Evolutionary conservation across 2,888 invertebrate genomes (phyloP), one percentile per base, ranked within the genome.

Genomic region (Luffia ferchaultella): DNA sequence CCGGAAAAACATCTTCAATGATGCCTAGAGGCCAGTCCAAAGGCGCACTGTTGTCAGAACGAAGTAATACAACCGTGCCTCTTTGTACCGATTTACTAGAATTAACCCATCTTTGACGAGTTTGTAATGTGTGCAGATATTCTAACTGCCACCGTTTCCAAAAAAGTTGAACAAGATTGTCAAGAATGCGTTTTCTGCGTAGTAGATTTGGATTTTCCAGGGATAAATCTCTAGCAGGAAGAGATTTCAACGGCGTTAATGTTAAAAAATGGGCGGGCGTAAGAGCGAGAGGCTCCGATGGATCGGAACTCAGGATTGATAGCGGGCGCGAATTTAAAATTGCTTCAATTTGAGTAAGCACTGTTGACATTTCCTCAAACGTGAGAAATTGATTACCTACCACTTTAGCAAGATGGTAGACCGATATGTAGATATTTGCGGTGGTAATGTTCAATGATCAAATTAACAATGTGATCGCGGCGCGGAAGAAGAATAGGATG

Each of bases 201-300:
- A 48, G 15, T 9, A 50, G 17, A 30, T 48, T n/a, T 2, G 45
- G 12, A 2, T 18, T n/a, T 1, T 51, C 45, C 1, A 46, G 42
- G 1, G 20, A 7, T 0, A 56, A 7, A 1, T 52, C 50, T 1
- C 44, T 1, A 0, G 52, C 49, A 3, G 57, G 57, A 2, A 56
- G 46, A 17, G 20, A 53, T 2, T 18, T 17, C 2, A 57, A 42
- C 1, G 56, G 52, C 1, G 42, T 40, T 1, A 42, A 40, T 2
- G 30, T 50, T 2, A 58, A 42, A 50, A 58, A 57, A 47, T 57
- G 56, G 1, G 50, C 47, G 0, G 57, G 57, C 2, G 57, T 56
- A n/a, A n/a, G n/a, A n/a, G n/a, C n/a, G n/a, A n/a, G n/a, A n/a
- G n/a, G n/a, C n/a, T n/a, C n/a, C n/a, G n/a, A n/a, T n/a, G n/a